Percentiles rank a stretch among this genome's conserved stretches.
These are phyloP conservation scores for Bedellia somnulentella DNA, from an alignment of 2,888 invertebrate genomes.

Conservation along the genomic window DNA sequence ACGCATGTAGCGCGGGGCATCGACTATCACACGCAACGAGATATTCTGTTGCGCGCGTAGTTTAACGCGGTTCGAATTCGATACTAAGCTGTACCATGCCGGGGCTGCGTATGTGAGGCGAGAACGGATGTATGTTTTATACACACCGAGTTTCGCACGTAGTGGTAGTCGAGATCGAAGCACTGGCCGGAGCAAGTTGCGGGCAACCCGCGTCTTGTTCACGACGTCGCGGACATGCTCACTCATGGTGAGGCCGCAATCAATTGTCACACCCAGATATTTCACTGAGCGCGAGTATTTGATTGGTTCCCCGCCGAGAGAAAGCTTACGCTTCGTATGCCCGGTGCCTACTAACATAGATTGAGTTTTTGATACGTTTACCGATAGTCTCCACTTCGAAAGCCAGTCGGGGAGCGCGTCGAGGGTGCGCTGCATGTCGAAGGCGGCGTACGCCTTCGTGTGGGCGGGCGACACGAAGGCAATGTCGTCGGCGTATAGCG, in stretches of 20 bases:
- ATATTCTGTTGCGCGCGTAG: too few species aligned
- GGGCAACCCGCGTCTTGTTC: conserved; percentile 3
- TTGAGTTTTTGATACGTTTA: conserved; percentile 12
- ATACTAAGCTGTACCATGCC: conserved; percentile 3
- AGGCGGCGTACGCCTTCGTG: conserved; percentile 10
- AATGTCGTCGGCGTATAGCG: conserved; percentile 11
- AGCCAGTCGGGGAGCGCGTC: too few species aligned
- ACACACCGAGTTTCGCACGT: too few species aligned
- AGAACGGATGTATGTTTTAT: conserved; percentile 11
- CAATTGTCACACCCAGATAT: conserved; percentile 13
- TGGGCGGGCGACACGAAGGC: conserved; percentile 8
- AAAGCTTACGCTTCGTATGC: not conserved
- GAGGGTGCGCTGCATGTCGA: conserved; percentile 9
- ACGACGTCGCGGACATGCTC: conserved; percentile 8
- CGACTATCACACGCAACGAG: too few species aligned
- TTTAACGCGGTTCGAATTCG: not conserved
- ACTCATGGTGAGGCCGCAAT: conserved; percentile 10
- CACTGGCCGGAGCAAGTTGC: conserved; percentile 9
- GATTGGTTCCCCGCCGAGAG: conserved; percentile 6
- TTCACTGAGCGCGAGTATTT: conserved; percentile 6
- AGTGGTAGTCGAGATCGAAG: conserved; percentile 11
- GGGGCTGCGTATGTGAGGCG: too few species aligned
- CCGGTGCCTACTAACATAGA: conserved; percentile 1
- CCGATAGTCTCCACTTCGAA: too few species aligned
- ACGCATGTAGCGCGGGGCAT: too few species aligned